Percentiles rank a stretch among this genome's conserved stretches.
These are phyloP conservation scores for Platichthys stellatus DNA, from an alignment of 2,113 vertebrate genomes.

Conservation along the genomic window DNA sequence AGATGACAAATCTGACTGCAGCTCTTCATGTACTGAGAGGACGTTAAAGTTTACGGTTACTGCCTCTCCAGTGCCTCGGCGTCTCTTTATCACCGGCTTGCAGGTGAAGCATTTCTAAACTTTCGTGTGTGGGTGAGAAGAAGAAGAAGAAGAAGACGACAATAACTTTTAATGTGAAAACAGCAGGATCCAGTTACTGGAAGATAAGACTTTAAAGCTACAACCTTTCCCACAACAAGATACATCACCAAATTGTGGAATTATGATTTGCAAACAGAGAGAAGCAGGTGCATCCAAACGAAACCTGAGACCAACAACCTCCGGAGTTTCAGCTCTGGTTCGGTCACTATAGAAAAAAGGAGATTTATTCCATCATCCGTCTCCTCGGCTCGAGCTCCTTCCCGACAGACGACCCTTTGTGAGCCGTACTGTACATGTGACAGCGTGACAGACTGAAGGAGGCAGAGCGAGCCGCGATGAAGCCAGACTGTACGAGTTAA, in stretches of 20 bases:
- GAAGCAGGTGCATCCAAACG: no score
- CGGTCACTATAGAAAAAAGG: neutral
- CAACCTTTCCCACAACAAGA: no score
- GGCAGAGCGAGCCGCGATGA: conserved; percentile 36
- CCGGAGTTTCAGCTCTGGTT: no score
- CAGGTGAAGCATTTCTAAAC: conserved; percentile 14
- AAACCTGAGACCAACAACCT: no score
- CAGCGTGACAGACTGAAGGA: conserved; percentile 21
- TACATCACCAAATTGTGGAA: no score
- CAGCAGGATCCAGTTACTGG: neutral
- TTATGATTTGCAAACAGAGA: no score
- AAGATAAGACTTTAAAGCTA: no score
- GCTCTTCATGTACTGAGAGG: conserved; percentile 5
- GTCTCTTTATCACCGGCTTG: conserved; percentile 11
- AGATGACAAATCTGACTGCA: neutral
- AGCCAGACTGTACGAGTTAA: conserved; percentile 55
- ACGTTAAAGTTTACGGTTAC: conserved; percentile 32
- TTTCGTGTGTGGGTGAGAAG: conserved; percentile 1
- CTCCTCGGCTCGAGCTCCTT: neutral
- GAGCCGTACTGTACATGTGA: conserved; percentile 18
- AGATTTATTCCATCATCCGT: neutral
- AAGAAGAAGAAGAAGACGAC: neutral
- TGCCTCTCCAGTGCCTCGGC: neutral
- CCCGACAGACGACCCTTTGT: conserved; percentile 3
- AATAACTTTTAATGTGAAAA: conserved; percentile 10